Conservation (phyloP, 1,140 invertebrate species). For the Idris sp. region DNA sequence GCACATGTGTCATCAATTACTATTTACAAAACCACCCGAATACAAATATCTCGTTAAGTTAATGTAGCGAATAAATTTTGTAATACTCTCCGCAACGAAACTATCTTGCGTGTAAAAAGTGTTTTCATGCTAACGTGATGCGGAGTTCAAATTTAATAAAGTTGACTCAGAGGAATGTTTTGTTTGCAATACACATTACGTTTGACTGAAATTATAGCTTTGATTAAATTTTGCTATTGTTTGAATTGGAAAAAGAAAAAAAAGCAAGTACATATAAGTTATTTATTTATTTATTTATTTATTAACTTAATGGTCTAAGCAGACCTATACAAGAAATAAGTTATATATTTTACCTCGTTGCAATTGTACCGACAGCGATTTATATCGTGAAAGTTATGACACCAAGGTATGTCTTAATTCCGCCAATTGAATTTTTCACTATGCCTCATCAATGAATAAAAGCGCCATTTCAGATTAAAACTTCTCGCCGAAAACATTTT, state of each 20-base stretch:
- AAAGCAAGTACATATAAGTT: background rate
- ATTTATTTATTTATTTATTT: no score
- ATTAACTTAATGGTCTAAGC: no score
- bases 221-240: conserved; percentile 15
- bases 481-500: conserved; percentile 12
- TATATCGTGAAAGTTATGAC: background rate
- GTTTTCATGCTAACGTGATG: conserved; percentile 10
- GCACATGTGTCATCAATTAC: conserved; percentile 20
- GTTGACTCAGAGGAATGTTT: conserved; percentile 4
- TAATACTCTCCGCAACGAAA: no score
- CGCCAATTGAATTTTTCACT: conserved; percentile 14
- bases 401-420: conserved; percentile 1
- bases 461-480: conserved; percentile 21
- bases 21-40: conserved; percentile 15
- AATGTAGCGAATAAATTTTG: conserved; percentile 12
- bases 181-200: conserved; percentile 8
- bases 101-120: conserved; percentile 17
- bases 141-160: conserved; percentile 33
- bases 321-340: no score
- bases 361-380: no score
- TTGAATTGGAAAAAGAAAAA: no score
- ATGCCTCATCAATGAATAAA: conserved; percentile 19
- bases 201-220: conserved; percentile 12
- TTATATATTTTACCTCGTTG: no score
- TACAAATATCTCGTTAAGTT: conserved; percentile 20